Evolutionary conservation across 2,888 invertebrate genomes (phyloP), one percentile per base, ranked within the genome.

Genomic region (Neoascia interrupta): DNA sequence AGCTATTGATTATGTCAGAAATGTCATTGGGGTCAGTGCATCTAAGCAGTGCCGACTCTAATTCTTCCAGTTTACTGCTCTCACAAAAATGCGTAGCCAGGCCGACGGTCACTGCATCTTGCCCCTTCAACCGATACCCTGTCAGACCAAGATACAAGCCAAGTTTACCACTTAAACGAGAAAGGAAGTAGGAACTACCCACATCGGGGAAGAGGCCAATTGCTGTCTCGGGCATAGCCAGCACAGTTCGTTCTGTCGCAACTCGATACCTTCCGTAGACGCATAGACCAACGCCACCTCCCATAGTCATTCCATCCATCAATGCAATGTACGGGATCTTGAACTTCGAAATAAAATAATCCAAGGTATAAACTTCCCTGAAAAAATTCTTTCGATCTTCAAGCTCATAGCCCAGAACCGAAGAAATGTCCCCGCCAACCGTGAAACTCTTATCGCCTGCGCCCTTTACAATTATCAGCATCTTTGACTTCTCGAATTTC

Each of bases 211-310:
- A 97, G 28, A 99, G 90, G 10, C 98, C 99, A 83, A 99, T 97
- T 13, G 94, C 96, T 0, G 98, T 98, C 90, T 99, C 99, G 0
- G 99, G 99, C 99, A 99, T 99, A 0, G 99, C 98, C 87, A 98
- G 96, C 19, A 98, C 84, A 0, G 98, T 97, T 83, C 92, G 93
- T 87, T 99, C 99, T 0, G 98, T 98, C 0, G 98, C 98, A 19
- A 99, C 92, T 70, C 98, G 91, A 87, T 96, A 99, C 83, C 92
- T 91, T 0, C 98, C 98, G 88, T 99, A 98, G 0, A 99, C 95
- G 0, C 98, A 98, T 19, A 99, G 83, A 0, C 99, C 99, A 41
- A 97, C 93, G 19, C 99, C 99, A 63, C 98, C 98, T 36, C 99
- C 99, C 98, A 99, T 99, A 0, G 96, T 96, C 73, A 99, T 96